phyloP scores from a whole-genome alignment of 2,888 invertebrate genomes.

The Pheosia gnoma region DNA sequence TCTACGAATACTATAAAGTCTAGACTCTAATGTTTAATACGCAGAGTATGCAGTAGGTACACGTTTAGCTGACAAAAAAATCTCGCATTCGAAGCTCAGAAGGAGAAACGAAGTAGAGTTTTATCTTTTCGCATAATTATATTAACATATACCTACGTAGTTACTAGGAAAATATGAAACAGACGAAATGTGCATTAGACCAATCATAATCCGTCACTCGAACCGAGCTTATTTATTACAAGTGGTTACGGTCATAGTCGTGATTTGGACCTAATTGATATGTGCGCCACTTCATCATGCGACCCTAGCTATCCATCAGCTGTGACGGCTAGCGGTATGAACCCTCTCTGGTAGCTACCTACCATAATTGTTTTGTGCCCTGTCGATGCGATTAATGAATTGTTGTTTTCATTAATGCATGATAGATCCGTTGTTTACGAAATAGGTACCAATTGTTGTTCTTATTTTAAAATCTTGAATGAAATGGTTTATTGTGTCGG shows the following conservation, averaged over 20 bases:
- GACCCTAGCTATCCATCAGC: constrained; percentile 62
- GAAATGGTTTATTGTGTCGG: too few relatives aligned
- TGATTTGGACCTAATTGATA: constrained; percentile 57
- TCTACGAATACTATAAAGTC: too few relatives aligned
- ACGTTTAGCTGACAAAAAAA: too few relatives aligned
- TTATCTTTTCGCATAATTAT: too few relatives aligned
- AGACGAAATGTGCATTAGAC: not conserved
- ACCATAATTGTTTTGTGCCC: constrained; percentile 16
- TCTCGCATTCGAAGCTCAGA: too few relatives aligned
- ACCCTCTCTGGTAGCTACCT: constrained; percentile 4
- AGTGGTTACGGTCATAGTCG: constrained; percentile 33
- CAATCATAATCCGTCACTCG: not conserved
- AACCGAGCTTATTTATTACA: constrained; percentile 30
- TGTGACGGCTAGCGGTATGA: constrained; percentile 21
- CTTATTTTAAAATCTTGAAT: too few relatives aligned
- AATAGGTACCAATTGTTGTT: not conserved
- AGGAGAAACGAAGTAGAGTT: too few relatives aligned
- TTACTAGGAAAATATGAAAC: not conserved
- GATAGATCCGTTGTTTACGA: not conserved
- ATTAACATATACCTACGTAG: too few relatives aligned
- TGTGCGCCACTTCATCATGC: constrained; percentile 63
- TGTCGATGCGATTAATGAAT: constrained; percentile 7
- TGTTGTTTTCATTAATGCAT: too few relatives aligned
- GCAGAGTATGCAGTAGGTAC: too few relatives aligned
- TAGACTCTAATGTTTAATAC: too few relatives aligned